Evolutionary conservation across 1,140 invertebrate species (phyloP).

Genomic region (Eupristina koningsbergeri): DNA sequence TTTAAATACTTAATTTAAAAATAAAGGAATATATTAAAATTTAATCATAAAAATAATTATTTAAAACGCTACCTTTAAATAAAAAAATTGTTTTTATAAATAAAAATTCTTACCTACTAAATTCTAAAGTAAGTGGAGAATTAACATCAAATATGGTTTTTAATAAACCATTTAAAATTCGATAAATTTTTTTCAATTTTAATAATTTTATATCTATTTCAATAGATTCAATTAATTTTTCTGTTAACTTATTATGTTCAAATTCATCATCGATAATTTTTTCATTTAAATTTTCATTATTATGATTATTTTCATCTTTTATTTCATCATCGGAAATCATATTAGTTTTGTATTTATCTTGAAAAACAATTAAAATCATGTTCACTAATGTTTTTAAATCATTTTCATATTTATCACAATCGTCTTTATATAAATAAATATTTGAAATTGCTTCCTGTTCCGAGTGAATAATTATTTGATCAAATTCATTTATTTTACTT

Average conservation of each 20-base stretch:
- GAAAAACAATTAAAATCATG: constrained; percentile 77
- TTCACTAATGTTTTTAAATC: constrained; percentile 76
- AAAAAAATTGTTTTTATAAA: neutral
- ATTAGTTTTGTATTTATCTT: constrained; percentile 82
- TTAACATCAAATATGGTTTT: constrained; percentile 50
- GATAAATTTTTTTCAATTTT: constrained; percentile 70
- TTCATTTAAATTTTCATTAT: constrained; percentile 62
- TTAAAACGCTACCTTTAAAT: no score
- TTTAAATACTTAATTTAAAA: neutral
- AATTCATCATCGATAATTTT: constrained; percentile 68
- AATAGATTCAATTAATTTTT: constrained; percentile 79
- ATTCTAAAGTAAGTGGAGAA: constrained; percentile 34
- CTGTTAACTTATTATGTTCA: constrained; percentile 69
- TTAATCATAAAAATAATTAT: no score
- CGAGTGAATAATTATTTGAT: constrained; percentile 45
- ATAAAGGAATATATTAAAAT: no score
- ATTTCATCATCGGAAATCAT: constrained; percentile 45
- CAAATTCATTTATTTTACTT: constrained; percentile 50
- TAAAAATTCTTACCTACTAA: constrained; percentile 48
- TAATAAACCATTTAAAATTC: constrained; percentile 56
- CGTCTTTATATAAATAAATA: constrained; percentile 36
- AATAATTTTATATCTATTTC: constrained; percentile 75
- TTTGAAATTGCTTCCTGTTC: constrained; percentile 38
- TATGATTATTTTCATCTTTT: constrained; percentile 55
- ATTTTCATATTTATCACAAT: constrained; percentile 60